Base-by-base conservation (phyloP, 2,797 vertebrate genomes). In the Setipinna tenuifilis region DNA sequence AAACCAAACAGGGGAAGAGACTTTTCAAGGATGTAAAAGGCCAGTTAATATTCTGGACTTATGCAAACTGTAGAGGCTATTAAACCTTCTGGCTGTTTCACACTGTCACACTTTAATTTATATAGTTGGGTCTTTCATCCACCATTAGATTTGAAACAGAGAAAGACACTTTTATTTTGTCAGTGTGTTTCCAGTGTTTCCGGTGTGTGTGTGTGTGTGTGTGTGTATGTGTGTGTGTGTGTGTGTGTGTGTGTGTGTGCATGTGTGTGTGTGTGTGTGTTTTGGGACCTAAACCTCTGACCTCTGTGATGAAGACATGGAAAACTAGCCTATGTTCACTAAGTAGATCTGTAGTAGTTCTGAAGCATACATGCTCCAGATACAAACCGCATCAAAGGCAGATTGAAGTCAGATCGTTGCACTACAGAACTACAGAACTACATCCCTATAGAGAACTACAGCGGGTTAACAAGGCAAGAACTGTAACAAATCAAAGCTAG, bases 151-250 rank as follows among this genome's bases (percentile, higher is more conserved):
- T 16, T 17, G 28, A 17, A 35, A 28, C 31, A 31, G 50, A 75
- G 28, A 75, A 75, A 75, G n/a, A 28, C 62, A 65, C 62, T 23
- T 23, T 65, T 65, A 65, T 65, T 65, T 65, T 23, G 61, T 65
- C 23, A 68, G 62, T 68, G 25, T 41, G 35, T 41, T 41, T 41
- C 5, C 2, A 2, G 35, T 41, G 35, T 41, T 41, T 41, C 2
- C 5, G 35, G 35, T 41, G 35, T 41, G 35, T 41, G 35, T 41
- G 35, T 41, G 35, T 41, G 35, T 41, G 35, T 41, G 35, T 41
- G 35, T 41, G 35, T 41, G 35, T 41, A 5, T 41, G 35, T 41
- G 35, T 41, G 35, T 5, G 35, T 41, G 35, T 41, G 35, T 41
- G 35, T 41, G 35, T 41, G 35, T 41, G 35, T 41, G 35, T 41